Percentiles rank a stretch among this genome's conserved stretches.
Conservation (phyloP, 2,113 vertebrate genomes). For the Perca fluviatilis region DNA sequence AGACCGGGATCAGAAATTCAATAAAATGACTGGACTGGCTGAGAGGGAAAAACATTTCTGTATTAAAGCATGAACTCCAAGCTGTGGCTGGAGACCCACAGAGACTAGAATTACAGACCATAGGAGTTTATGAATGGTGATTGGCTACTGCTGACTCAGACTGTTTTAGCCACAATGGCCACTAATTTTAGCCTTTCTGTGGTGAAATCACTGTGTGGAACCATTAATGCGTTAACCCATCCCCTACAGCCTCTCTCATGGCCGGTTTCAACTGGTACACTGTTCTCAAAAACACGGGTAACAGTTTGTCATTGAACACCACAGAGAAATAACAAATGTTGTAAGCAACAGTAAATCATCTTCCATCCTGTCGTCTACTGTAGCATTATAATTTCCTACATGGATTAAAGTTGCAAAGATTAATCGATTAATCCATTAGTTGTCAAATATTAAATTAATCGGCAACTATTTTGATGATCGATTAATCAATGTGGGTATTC, state of each 20-base stretch:
- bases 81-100: slow-evolving; percentile 73
- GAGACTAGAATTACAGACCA: slow-evolving; percentile 78
- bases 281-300: neutral
- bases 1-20: slow-evolving; percentile 76
- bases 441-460: too few relatives aligned
- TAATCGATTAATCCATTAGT: too few relatives aligned
- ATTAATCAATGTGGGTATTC: too few relatives aligned
- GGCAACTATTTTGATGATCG: too few relatives aligned
- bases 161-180: slow-evolving; percentile 76
- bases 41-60: slow-evolving; percentile 66
- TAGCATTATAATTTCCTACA: neutral
- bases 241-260: slow-evolving; percentile 16
- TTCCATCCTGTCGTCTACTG: neutral
- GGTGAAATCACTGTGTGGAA: slow-evolving; percentile 60
- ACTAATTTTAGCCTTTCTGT: slow-evolving; percentile 73
- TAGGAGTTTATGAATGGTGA: slow-evolving; percentile 82
- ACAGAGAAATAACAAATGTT: slow-evolving; percentile 13
- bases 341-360: neutral
- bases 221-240: slow-evolving; percentile 70
- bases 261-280: neutral
- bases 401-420: too few relatives aligned
- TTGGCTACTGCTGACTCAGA: slow-evolving; percentile 86
- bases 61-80: slow-evolving; percentile 81
- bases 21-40: slow-evolving; percentile 66
- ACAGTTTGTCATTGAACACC: neutral